phyloP scores from a whole-genome alignment of 2,113 vertebrate species.

The Trogon melanurus region DNA sequence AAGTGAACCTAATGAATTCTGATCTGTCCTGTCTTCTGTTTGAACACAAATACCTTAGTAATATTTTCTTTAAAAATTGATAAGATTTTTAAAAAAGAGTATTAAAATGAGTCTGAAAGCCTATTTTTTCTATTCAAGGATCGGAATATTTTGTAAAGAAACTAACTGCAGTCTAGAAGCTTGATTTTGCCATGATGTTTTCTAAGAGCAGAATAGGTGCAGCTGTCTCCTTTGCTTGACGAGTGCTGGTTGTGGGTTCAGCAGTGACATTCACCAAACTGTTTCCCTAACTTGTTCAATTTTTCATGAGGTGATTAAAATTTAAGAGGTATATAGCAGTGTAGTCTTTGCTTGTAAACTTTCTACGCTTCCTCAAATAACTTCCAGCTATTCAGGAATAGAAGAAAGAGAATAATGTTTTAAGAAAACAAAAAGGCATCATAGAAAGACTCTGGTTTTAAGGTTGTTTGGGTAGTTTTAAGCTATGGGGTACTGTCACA shows the following conservation, averaged over 20 bases:
- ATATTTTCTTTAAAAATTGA: background rate
- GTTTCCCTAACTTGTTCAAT: background rate
- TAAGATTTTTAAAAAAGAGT: background rate
- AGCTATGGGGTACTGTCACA: background rate
- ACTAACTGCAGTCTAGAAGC: background rate
- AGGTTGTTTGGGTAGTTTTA: background rate
- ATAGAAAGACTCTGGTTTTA: background rate
- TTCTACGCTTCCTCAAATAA: background rate
- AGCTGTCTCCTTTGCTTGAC: background rate
- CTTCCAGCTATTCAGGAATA: background rate
- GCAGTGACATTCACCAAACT: background rate
- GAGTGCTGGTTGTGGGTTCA: background rate
- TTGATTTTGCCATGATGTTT: background rate
- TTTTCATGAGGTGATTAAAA: constrained; percentile 13
- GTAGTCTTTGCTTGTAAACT: background rate
- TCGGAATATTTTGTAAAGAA: background rate
- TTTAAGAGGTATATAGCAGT: background rate
- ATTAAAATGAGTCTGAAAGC: background rate
- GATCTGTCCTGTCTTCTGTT: background rate
- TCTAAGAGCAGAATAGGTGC: background rate
- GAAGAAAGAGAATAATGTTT: background rate
- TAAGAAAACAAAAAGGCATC: background rate
- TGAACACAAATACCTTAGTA: background rate
- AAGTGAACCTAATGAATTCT: background rate
- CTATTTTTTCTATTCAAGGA: background rate